A percentile compares a stretch with the other conserved stretches of the same genome.
These are phyloP conservation scores for Ormyrus labotus DNA, from an alignment of 2,888 invertebrate genomes.

Conservation along the genomic window DNA sequence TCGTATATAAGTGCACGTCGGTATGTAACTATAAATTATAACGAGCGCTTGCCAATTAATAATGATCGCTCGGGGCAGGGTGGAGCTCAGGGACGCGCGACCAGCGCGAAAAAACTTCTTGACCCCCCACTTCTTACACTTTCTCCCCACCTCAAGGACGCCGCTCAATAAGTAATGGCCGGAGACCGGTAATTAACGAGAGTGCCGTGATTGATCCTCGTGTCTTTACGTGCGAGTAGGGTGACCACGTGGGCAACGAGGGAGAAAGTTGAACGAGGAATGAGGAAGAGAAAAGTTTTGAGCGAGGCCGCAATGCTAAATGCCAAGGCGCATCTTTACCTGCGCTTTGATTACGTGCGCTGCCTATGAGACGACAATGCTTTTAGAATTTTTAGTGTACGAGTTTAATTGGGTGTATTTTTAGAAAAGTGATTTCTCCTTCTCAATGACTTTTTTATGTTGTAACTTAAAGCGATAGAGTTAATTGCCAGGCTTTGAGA, in stretches of 20 bases:
- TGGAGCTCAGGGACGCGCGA: neutral
- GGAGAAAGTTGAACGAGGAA: neutral
- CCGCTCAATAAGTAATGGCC: slow-evolving; percentile 17
- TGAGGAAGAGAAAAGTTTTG: slow-evolving; percentile 1
- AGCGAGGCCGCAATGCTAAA: too few species aligned
- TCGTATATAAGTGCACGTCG: neutral
- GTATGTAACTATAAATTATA: neutral
- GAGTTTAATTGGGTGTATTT: too few species aligned
- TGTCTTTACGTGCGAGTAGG: neutral
- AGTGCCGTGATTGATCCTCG: neutral
- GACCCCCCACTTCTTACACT: neutral
- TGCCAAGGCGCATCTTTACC: too few species aligned
- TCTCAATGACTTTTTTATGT: too few species aligned
- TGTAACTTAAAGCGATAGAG: too few species aligned
- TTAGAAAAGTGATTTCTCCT: too few species aligned
- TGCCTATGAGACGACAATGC: too few species aligned
- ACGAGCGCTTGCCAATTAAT: slow-evolving; percentile 17
- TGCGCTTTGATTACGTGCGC: too few species aligned
- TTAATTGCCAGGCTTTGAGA: too few species aligned
- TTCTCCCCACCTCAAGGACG: slow-evolving; percentile 17
- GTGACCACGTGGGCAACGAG: neutral
- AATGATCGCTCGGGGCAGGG: neutral
- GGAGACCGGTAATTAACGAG: slow-evolving; percentile 12
- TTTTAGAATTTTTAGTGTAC: too few species aligned
- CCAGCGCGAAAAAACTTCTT: slow-evolving; percentile 17